phyloP scores from a whole-genome alignment of 2,113 vertebrate species.

The Procavia capensis region DNA sequence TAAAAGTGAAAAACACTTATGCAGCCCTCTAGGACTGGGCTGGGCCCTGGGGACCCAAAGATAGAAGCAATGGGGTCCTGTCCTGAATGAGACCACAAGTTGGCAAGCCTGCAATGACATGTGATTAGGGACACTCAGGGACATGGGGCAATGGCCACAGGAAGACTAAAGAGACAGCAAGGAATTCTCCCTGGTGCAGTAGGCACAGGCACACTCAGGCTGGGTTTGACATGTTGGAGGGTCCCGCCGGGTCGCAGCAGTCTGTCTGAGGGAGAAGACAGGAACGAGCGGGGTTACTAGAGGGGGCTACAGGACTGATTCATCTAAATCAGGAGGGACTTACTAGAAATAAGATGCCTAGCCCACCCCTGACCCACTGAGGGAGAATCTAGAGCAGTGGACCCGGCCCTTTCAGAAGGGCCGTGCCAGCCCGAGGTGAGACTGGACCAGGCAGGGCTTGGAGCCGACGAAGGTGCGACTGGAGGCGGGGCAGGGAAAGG shows the following conservation, averaged over 20 bases:
- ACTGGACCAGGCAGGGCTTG: neutral
- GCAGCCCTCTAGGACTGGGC: neutral
- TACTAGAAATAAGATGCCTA: neutral
- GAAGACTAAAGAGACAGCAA: neutral
- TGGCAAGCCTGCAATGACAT: neutral
- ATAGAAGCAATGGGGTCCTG: neutral
- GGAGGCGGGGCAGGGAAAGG: neutral
- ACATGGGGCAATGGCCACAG: neutral
- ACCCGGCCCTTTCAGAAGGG: neutral
- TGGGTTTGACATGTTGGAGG: neutral
- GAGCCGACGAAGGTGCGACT: neutral
- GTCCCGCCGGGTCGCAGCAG: neutral
- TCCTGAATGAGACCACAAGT: neutral
- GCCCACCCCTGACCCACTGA: neutral
- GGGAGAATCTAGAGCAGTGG: neutral
- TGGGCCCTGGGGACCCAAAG: neutral
- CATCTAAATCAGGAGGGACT: neutral
- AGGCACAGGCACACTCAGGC: neutral
- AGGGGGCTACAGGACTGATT: neutral
- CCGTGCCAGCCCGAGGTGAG: neutral
- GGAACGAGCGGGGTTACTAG: neutral
- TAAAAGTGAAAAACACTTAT: neutral
- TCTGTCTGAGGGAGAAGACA: neutral
- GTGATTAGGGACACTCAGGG: fast-evolving
- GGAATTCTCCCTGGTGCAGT: fast-evolving